Evolutionary conservation across 2,888 invertebrate genomes (phyloP).

Genomic region (Laspeyria flexula): DNA sequence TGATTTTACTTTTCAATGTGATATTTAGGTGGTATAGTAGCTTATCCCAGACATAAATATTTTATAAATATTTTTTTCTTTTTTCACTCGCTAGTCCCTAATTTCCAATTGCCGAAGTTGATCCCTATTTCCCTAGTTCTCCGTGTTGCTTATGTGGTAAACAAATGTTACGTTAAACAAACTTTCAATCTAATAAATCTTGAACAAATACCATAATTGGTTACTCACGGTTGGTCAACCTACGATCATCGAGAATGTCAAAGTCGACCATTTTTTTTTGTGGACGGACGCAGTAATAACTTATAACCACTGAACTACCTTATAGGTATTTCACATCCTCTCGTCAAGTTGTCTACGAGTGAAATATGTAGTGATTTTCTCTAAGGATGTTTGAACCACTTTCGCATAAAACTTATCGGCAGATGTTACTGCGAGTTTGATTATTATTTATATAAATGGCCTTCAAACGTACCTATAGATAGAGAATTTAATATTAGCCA

Average conservation of each 20-base stretch:
- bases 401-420: background rate
- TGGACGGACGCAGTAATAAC: conserved; percentile 16
- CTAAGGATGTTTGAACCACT: background rate
- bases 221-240: conserved; percentile 28
- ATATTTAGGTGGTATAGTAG: no score
- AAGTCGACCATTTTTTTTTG: conserved; percentile 26
- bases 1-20: no score
- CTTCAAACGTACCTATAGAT: no score
- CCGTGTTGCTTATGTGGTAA: no score
- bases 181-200: conserved; percentile 37
- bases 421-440: no score
- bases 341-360: conserved; percentile 5
- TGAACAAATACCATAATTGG: conserved; percentile 39
- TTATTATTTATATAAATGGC: no score
- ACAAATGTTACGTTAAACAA: background rate
- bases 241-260: conserved; percentile 34
- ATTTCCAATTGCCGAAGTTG: no score
- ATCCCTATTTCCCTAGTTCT: no score
- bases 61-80: no score
- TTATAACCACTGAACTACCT: conserved; percentile 14
- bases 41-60: no score
- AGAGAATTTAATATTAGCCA: no score
- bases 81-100: no score
- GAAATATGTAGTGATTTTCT: background rate
- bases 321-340: conserved; percentile 12